Evolutionary conservation across 2,113 vertebrate species (phyloP).

Genomic region (Lagopus muta): DNA sequence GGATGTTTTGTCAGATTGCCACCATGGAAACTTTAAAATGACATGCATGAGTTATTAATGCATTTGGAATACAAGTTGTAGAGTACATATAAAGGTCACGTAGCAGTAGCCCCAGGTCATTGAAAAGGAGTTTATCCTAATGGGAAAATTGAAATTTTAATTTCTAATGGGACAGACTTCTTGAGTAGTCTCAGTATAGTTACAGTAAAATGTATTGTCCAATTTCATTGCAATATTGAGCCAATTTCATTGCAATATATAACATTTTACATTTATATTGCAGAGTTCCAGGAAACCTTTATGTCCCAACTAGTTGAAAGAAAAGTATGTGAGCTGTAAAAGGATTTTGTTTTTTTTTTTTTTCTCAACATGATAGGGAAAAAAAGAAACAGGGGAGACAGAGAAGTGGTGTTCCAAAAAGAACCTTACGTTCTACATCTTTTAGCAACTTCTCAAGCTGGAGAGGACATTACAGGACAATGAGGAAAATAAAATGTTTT

Average conservation of each 20-base stretch:
- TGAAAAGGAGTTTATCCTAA: not conserved
- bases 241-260: not conserved
- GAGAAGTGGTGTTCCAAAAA: not conserved
- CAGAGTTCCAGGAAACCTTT: not conserved
- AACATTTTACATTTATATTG: not conserved
- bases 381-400: not conserved
- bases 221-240: not conserved
- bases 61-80: constrained; percentile 11
- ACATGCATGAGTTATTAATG: constrained; percentile 40
- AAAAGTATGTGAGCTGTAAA: not conserved
- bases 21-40: constrained; percentile 49
- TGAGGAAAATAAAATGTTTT: not conserved
- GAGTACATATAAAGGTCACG: not conserved
- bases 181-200: not conserved
- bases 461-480: not conserved
- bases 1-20: constrained; percentile 54
- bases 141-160: not conserved
- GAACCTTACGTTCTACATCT: not conserved
- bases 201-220: not conserved
- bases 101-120: not conserved
- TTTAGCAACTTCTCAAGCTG: not conserved
- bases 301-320: not conserved
- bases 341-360: not conserved
- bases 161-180: not conserved
- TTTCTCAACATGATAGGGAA: not conserved